These are phyloP conservation scores for Mimas tiliae DNA, from an alignment of 2,888 invertebrate genomes.

Conservation along the genomic window DNA sequence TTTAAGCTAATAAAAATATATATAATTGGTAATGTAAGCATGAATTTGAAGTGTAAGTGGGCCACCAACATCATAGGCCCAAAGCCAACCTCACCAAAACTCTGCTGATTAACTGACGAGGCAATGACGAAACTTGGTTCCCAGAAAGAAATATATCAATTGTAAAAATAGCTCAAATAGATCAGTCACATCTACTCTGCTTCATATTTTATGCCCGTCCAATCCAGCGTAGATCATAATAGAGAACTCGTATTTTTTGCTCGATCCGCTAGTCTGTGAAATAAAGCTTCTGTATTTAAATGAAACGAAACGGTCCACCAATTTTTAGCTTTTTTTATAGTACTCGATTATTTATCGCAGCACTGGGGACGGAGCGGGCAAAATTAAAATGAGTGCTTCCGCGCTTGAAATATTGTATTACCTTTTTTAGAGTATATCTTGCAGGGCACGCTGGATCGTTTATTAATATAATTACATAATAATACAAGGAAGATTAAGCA, in stretches of 20 bases:
- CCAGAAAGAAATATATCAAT: no score
- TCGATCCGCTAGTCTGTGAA: conserved; percentile 56
- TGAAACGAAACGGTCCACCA: conserved; percentile 58
- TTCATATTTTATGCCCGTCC: conserved; percentile 24
- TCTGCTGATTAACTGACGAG: no score
- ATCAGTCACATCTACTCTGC: background rate
- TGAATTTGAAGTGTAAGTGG: no score
- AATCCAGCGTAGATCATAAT: conserved; percentile 42
- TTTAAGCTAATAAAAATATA: no score
- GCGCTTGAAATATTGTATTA: conserved; percentile 17
- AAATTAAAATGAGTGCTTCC: conserved; percentile 43
- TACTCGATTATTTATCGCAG: conserved; percentile 53
- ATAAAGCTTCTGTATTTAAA: conserved; percentile 68
- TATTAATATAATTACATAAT: background rate
- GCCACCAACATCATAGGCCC: no score
- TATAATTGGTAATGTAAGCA: no score
- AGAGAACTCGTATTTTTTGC: conserved; percentile 46
- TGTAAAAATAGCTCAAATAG: background rate
- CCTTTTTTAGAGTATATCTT: conserved; percentile 22
- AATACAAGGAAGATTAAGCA: background rate
- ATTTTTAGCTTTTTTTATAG: conserved; percentile 54
- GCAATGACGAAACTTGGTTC: no score
- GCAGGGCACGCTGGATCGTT: background rate
- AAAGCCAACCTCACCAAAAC: no score
- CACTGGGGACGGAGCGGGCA: conserved; percentile 39